These are phyloP conservation scores for Ginglymostoma cirratum DNA, from an alignment of 2,113 vertebrate species.

Conservation along the genomic window DNA sequence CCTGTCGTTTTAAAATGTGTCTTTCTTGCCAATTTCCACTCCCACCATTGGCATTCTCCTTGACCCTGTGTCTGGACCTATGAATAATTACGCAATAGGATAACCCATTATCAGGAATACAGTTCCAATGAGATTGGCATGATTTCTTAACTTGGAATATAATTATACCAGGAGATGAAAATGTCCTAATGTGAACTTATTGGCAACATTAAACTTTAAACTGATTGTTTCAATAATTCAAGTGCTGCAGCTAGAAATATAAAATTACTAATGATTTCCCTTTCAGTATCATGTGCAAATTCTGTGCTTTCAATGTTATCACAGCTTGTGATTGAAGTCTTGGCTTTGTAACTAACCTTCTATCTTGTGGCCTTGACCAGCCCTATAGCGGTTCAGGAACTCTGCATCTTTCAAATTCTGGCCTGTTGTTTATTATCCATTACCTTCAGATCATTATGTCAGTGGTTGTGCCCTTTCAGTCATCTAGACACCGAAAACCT, in stretches of 20 bases:
- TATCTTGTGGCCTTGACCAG: not conserved
- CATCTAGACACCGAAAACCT: not conserved
- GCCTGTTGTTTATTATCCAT: not conserved
- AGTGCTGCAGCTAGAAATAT: not conserved
- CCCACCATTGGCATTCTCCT: not conserved
- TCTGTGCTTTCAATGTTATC: not conserved
- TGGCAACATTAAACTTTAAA: not conserved
- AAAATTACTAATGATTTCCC: not conserved
- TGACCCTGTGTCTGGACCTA: not conserved
- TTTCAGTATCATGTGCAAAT: not conserved
- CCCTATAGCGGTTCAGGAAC: not conserved
- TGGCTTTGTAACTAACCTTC: not conserved
- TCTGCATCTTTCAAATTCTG: not conserved
- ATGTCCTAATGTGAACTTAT: not conserved
- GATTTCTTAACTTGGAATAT: not conserved
- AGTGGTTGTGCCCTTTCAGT: not conserved
- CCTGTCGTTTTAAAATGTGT: not conserved
- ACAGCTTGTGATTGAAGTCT: not conserved
- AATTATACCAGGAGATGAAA: not conserved
- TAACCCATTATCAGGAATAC: not conserved
- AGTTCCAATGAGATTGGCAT: not conserved
- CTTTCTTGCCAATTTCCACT: not conserved
- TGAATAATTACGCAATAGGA: not conserved
- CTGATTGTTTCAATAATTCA: not conserved
- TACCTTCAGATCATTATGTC: not conserved